Conservation (phyloP, 1,140 invertebrate genomes). For the Drosophila pandora region DNA sequence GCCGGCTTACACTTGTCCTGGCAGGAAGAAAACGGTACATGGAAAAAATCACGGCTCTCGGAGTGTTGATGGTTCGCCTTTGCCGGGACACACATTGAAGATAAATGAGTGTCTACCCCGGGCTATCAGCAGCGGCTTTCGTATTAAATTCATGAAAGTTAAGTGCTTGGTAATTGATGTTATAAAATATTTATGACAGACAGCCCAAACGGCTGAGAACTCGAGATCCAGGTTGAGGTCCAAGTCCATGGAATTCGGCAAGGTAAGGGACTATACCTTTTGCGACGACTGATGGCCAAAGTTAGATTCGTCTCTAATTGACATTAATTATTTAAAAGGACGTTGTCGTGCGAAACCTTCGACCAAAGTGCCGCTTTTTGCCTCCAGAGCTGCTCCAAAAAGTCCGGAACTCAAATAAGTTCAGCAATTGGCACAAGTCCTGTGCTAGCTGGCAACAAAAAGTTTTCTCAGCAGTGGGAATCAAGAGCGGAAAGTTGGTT, state of each 20-base stretch:
- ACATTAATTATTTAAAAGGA: slow-evolving; percentile 84
- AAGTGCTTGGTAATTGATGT: slow-evolving; percentile 84
- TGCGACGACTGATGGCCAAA: slow-evolving; percentile 63
- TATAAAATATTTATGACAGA: slow-evolving; percentile 84
- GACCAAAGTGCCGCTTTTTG: slow-evolving; percentile 52
- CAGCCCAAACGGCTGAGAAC: slow-evolving; percentile 12
- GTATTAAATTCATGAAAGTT: slow-evolving; percentile 84
- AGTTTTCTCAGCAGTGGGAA: background rate
- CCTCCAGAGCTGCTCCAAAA: slow-evolving; percentile 19
- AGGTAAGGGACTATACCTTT: slow-evolving; percentile 28
- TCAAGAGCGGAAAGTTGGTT: slow-evolving; percentile 1
- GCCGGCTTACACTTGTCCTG: slow-evolving; percentile 73
- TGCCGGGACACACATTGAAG: slow-evolving; percentile 50
- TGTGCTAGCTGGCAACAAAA: background rate
- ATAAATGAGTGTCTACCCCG: slow-evolving; percentile 62
- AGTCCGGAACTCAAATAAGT: slow-evolving; percentile 14
- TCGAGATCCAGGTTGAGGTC: background rate
- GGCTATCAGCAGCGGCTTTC: slow-evolving; percentile 47
- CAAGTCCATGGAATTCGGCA: background rate
- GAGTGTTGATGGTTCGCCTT: slow-evolving; percentile 77
- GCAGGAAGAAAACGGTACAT: slow-evolving; percentile 32
- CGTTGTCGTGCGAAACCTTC: slow-evolving; percentile 52
- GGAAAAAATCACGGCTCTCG: background rate
- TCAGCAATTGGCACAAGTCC: slow-evolving; percentile 15
- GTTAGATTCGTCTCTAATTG: slow-evolving; percentile 80